These are phyloP conservation scores for Agraylea sexmaculata DNA, from an alignment of 1,140 invertebrate species.

Conservation along the genomic window DNA sequence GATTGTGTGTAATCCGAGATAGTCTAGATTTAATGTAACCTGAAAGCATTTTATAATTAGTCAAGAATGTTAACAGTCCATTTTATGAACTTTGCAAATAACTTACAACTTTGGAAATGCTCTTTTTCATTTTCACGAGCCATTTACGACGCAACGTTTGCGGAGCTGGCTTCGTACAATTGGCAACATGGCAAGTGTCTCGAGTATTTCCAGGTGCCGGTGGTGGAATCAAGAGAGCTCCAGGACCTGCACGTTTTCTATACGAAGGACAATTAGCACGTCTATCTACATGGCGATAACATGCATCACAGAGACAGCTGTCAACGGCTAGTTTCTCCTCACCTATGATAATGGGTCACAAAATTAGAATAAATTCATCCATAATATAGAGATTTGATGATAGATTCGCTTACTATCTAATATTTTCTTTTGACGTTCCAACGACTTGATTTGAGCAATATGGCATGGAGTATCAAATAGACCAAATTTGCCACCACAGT, in stretches of 20 bases:
- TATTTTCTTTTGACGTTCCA: constrained; percentile 64
- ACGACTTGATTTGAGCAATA: constrained; percentile 69
- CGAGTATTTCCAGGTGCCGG: constrained; percentile 13
- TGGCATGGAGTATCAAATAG: constrained; percentile 75
- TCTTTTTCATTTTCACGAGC: constrained; percentile 59
- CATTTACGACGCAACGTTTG: constrained; percentile 65
- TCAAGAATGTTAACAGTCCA: constrained; percentile 1
- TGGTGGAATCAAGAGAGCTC: constrained; percentile 17
- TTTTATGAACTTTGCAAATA: constrained; percentile 6
- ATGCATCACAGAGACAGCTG: constrained; percentile 74
- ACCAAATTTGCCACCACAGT: constrained; percentile 75
- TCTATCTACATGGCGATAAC: constrained; percentile 69
- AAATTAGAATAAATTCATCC: not conserved
- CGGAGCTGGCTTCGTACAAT: constrained; percentile 49
- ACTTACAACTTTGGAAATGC: constrained; percentile 56
- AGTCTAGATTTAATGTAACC: constrained; percentile 46
- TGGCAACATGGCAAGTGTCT: constrained; percentile 45
- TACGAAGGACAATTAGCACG: constrained; percentile 56
- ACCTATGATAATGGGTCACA: constrained; percentile 32
- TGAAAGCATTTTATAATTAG: constrained; percentile 24
- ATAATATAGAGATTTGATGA: constrained; percentile 2
- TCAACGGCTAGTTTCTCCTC: constrained; percentile 67
- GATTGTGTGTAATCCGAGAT: constrained; percentile 45
- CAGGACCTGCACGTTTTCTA: constrained; percentile 34
- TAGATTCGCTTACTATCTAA: constrained; percentile 49